Percentiles rank a stretch among this genome's conserved stretches.
Conservation (phyloP, 2,797 vertebrate genomes). For the Phyllotis vaccarum region DNA sequence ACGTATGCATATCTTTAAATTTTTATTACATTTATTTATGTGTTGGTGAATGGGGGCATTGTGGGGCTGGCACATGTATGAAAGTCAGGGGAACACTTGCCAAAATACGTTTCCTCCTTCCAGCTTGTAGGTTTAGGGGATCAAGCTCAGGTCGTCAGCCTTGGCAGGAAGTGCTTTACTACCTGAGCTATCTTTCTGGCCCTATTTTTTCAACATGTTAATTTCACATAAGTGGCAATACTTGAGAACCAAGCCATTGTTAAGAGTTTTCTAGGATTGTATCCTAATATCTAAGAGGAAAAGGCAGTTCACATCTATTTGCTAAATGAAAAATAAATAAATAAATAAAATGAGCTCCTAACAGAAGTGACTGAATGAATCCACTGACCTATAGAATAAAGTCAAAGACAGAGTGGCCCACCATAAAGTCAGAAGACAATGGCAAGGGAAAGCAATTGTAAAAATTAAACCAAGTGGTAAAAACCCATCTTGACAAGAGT, state of each 20-base stretch:
- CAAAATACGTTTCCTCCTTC: neutral
- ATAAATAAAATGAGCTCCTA: neutral
- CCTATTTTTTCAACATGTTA: neutral
- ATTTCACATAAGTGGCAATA: neutral
- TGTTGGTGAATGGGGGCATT: neutral
- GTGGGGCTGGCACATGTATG: neutral
- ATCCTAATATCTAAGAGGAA: too few relatives aligned
- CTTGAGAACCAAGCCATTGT: neutral
- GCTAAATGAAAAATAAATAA: neutral
- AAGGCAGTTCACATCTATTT: neutral
- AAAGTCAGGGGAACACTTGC: neutral
- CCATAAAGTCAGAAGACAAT: neutral
- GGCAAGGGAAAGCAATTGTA: neutral
- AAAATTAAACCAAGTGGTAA: neutral
- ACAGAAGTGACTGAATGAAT: neutral
- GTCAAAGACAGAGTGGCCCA: neutral
- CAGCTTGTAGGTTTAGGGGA: neutral
- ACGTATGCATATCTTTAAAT: neutral
- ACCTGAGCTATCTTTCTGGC: neutral
- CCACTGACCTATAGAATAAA: neutral
- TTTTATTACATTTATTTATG: neutral
- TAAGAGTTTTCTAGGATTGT: neutral
- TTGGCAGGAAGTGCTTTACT: too few relatives aligned
- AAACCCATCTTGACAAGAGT: neutral
- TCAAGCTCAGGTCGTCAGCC: neutral